Evolutionary conservation across 2,888 invertebrate genomes (phyloP), one percentile per base, ranked within the genome.

Genomic region (Phortica magna): DNA sequence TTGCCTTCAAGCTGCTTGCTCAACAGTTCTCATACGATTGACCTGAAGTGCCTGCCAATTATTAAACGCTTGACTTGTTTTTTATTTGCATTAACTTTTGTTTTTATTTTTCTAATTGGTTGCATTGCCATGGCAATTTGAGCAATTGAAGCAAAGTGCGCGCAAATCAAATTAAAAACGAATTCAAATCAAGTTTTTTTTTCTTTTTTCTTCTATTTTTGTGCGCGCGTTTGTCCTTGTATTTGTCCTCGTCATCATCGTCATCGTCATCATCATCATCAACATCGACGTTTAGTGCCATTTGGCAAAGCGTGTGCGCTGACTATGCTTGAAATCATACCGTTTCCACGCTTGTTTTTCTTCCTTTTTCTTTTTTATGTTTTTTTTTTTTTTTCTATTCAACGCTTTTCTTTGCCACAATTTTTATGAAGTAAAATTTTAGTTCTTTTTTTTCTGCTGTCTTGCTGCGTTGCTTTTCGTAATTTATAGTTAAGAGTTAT

Each of bases 401-500:
- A 65, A 9, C n/a, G 59, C n/a, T n/a, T 59, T 10, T 59, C 14
- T 59, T n/a, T n/a, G 59, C 31, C 31, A 31, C 31, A 31, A 31
- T 31, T 31, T 31, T 31, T 31, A 31, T 31, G 31, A 31, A 31
- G 31, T 31, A 31, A 31, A 1, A 31, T 2, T 31, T 2, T 31
- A 31, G 31, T 31, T 31, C 5, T 31, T 31, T 31, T 59, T 10
- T 59, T 59, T 57, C 9, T 57, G 57, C n/a, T 59, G 59, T 7
- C 59, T 12, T 19, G 59, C 59, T 14, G n/a, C n/a, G 10, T 10
- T 53, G n/a, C 12, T n/a, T n/a, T n/a, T 14, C n/a, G 53, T 53
- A 53, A 53, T 53, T 14, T 3, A 53, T 53, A 59, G 59, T 59
- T 59, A 59, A 59, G 59, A 59, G 59, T 59, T 59, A 59, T 59